Percentiles rank a stretch among this genome's conserved stretches.
phyloP scores from a whole-genome alignment of 2,113 vertebrate genomes.

The Danionella cerebrum region DNA sequence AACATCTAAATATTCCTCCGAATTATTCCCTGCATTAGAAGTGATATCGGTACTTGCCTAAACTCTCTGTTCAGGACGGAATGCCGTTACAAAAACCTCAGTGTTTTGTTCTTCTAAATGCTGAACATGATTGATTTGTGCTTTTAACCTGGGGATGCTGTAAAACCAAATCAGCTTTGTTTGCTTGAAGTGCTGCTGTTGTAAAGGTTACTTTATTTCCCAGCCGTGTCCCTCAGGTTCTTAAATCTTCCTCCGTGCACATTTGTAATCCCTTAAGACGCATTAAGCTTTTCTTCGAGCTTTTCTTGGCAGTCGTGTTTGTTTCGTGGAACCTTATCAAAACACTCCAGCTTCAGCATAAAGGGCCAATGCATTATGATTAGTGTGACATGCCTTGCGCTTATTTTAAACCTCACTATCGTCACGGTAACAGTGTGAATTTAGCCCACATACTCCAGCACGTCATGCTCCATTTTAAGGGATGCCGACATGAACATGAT shows the following conservation, averaged over 20 bases:
- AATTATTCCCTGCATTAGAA: no score
- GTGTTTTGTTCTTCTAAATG: no score
- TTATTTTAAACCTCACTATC: slow-evolving; percentile 12
- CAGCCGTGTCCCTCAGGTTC: not conserved
- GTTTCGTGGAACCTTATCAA: slow-evolving; percentile 12
- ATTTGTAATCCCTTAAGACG: not conserved
- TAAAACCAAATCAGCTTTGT: not conserved
- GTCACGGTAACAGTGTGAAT: not conserved
- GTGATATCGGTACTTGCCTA: no score
- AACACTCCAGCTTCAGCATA: slow-evolving; percentile 2
- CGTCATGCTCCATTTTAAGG: not conserved
- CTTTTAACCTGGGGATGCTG: not conserved
- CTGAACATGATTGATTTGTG: not conserved
- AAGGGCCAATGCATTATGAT: not conserved
- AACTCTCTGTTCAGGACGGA: no score
- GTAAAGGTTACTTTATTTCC: not conserved
- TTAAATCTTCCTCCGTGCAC: not conserved
- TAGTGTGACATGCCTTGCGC: not conserved
- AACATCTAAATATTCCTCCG: no score
- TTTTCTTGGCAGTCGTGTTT: slow-evolving; percentile 13
- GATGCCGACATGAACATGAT: not conserved
- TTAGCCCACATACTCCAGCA: not conserved
- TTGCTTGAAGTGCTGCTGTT: not conserved
- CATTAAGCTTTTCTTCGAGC: slow-evolving; percentile 6
- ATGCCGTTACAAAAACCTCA: no score